phyloP scores from a whole-genome alignment of 2,113 vertebrate genomes.

The Anoura caudifer region DNA sequence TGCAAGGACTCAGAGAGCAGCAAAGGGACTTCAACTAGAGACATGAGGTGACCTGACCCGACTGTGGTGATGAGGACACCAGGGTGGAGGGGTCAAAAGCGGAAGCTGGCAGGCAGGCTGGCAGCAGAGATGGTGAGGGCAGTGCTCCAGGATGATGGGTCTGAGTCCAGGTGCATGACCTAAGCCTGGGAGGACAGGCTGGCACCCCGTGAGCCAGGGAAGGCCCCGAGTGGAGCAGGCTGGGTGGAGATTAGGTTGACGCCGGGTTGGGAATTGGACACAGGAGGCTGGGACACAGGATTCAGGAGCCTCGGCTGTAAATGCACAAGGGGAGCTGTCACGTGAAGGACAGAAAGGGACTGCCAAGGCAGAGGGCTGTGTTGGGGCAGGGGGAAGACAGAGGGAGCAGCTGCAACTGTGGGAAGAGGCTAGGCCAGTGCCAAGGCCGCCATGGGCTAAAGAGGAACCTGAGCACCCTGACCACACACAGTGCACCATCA shows the following conservation, averaged over 20 bases:
- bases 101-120: neutral
- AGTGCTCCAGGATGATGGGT: neutral
- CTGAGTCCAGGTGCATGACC: neutral
- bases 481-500: accelerated
- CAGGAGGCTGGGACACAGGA: neutral
- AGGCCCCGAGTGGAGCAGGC: neutral
- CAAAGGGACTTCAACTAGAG: neutral
- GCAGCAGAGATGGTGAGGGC: neutral
- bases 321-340: neutral
- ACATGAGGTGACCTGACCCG: neutral
- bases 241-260: neutral
- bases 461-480: neutral
- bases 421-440: neutral
- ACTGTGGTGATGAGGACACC: neutral
- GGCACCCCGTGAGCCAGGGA: neutral
- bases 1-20: neutral
- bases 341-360: neutral
- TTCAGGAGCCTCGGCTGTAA: neutral
- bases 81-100: neutral
- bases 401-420: neutral
- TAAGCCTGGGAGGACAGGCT: neutral
- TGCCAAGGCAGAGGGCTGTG: neutral
- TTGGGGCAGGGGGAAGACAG: accelerated
- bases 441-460: neutral
- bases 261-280: neutral